Base-by-base conservation (phyloP, 2,113 vertebrate species). In the Dromiciops gliroides region DNA sequence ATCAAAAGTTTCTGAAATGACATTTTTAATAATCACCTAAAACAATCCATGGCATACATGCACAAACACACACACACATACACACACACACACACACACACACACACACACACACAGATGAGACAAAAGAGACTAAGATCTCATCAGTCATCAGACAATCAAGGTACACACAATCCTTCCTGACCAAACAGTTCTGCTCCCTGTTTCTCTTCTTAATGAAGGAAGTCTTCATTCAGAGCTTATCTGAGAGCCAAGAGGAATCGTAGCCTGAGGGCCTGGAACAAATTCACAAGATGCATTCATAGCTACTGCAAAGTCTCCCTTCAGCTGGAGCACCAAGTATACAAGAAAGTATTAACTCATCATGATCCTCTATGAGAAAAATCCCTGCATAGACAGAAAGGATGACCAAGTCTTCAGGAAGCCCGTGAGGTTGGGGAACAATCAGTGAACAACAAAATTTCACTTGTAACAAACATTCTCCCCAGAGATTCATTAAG, bases 391-490 rank as follows among this genome's bases (percentile, higher is more conserved):
- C 53, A 91, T 51, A 94, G 51, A 91, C 22, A 93, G 93, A 67
- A 51, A 92, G 94, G 50, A 95, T 92, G 48, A 92, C 37, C n/a
- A 60, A 95, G 89, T 75, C 48, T 91, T 50, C 52, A 53, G 31
- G 96, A 96, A 89, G 89, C 44, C 88, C 92, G 93, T 91, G 90
- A 95, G 47, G 91, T 89, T 90, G n/a, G 90, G 96, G 92, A 50
- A 44, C 92, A 96, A 96, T 94, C 95, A 96, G 94, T 83, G 49
- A 92, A 48, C 89, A 96, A 48, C 14, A 93, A 95, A 95, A 94
- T 56, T 50, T 97, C 28, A 91, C 93, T 96, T 83, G 48, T 90
- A 96, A 94, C 51, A 88, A 97, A 96, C 47, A 83, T 3, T 94
- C 28, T 94, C 93, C 88, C 50, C 37, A 19, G 51, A n/a, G 93